Evolutionary conservation across 2,888 invertebrate genomes (phyloP).

Genomic region (Habroteleia sp.): DNA sequence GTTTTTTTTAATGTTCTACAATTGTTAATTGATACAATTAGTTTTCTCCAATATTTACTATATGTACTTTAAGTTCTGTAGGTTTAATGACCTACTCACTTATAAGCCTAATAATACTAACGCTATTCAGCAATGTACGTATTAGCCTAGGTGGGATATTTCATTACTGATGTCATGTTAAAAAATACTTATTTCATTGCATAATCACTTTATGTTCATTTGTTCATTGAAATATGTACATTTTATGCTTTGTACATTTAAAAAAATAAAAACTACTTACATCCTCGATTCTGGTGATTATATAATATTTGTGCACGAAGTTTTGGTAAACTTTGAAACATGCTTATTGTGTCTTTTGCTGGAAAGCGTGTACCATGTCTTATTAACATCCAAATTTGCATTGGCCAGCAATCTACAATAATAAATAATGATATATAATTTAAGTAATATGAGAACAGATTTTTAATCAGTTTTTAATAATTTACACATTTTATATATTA

Average conservation of each 20-base stretch:
- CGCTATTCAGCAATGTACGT: conserved; percentile 31
- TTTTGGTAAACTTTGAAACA: conserved; percentile 83
- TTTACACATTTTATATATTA: too few relatives aligned
- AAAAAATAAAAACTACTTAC: conserved; percentile 78
- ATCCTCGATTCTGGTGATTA: conserved; percentile 84
- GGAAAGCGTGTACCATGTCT: conserved; percentile 88
- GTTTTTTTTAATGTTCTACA: too few relatives aligned
- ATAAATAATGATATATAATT: too few relatives aligned
- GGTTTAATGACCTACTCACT: conserved; percentile 44
- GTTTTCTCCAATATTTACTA: conserved; percentile 23
- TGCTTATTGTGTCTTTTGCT: conserved; percentile 82
- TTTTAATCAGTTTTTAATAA: too few relatives aligned
- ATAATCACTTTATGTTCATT: conserved; percentile 16
- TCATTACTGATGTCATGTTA: conserved; percentile 48
- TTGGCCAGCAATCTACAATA: conserved; percentile 86
- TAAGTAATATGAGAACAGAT: too few relatives aligned
- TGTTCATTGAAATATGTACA: neutral
- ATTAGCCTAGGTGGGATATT: conserved; percentile 37
- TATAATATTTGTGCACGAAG: conserved; percentile 84
- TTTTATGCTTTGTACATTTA: too few relatives aligned
- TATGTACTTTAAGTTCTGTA: conserved; percentile 20
- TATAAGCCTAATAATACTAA: conserved; percentile 21
- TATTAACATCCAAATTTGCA: conserved; percentile 87
- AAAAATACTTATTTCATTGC: conserved; percentile 51
- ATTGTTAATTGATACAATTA: conserved; percentile 39